Base-by-base conservation (phyloP, 1,140 invertebrate genomes). In the Monochamus saltuarius region DNA sequence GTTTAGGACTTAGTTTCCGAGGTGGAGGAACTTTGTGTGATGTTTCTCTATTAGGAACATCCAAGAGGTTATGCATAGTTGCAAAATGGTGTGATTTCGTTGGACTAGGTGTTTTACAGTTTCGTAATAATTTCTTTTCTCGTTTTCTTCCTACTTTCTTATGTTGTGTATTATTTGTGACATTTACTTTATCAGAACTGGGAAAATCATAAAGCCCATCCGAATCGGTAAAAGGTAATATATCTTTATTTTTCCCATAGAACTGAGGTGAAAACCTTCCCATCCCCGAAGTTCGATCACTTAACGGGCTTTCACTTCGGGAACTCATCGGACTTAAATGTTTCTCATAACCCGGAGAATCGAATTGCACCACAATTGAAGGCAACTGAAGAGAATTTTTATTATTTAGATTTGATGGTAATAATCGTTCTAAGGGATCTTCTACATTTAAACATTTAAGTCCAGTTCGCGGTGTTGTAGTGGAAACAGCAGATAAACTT, bases 161-260 rank as follows among this genome's bases (percentile, higher is more conserved):
- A 16, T 77, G 69, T 61, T 74, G 72, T 19, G 65, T 62, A 42
- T 40, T 51, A 37, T 68, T 65, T 19, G 63, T 70, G 0, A 70
- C 63, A 46, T 75, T 74, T 10, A 78, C 72, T 71, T 79, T 83
- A 72, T 89, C 88, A 1, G 87, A 87, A 73, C 87, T 89, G 7
- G 86, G 86, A 74, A 87, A 88, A 73, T 90, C 88, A 73, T 89
- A 89, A 4, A 90, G 72, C 1, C 87, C 87, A 73, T 89, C 89
- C 0, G 87, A 89, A 73, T 89, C 88, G 2, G 87, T 89, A 63
- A 88, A 85, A 4, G 85, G 86, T 16, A 87, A 67, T 51, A 84
- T 79, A 57, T 80, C 78, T 63, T 79, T 81, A 45, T 81, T 75
- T 39, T 81, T 78, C n/a, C 85, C 83, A 70, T 87, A 89, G 67